Base-by-base conservation (phyloP, 1,140 invertebrate genomes). In the Agraylea sexmaculata region DNA sequence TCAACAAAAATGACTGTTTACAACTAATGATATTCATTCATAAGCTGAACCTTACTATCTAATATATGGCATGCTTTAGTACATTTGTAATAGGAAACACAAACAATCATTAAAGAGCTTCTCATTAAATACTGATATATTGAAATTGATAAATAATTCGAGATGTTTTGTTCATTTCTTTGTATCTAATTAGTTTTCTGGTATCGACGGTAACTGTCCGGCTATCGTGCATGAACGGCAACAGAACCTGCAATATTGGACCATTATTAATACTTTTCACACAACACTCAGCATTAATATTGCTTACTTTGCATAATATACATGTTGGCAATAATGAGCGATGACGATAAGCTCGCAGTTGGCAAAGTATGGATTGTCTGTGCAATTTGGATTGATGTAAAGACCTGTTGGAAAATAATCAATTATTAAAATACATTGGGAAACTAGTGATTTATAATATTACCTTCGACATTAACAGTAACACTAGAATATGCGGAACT, bases 151-250 rank as follows among this genome's bases (percentile, higher is more conserved):
- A 12, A 4, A n/a, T 16, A 7, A 17, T 13, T 34, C 13, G 18
- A 7, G 18, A 34, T 18, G 21, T 36, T 36, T 18, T 12, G 18
- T 36, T 36, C 4, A 36, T 21, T 4, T 18, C 22, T 21, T 36
- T 20, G 8, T 36, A 17, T 20, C 18, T 6, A 13, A 17, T 32
- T 36, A 27, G 8, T 25, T 13, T 16, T 23, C 3, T 4, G 23
- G 13, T 18, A 53, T 18, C 1, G 58, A 53, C 33, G 73, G 66
- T 7, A 85, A 55, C 50, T 86, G 80, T 2, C 86, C 86, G 2
- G 87, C 85, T 58, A 82, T 64, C 22, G 86, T 84, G 55, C 89
- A 94, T 1, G 87, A 90, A 54, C 79, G 74, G 62, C 91, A 95
- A 58, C 91, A 95, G 74, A 91, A 94, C 16, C 64, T 66, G 49